Conservation (phyloP, 2,888 invertebrate genomes). For the Pristionchus exspectatus region DNA sequence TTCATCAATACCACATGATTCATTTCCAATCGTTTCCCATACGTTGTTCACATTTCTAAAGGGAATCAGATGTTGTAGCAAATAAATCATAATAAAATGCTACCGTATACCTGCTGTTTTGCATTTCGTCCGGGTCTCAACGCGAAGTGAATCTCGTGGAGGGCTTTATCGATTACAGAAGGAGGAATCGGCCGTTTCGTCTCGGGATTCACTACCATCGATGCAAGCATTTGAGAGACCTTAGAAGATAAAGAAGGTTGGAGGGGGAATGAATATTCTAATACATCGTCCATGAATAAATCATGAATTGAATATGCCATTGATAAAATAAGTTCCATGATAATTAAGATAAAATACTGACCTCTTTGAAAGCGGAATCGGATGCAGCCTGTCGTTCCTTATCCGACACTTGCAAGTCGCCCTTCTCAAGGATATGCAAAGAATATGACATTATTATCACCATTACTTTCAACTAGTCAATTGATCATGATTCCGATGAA, state of each 20-base stretch:
- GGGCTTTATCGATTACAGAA: slow-evolving; percentile 95
- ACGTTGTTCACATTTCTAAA: too few relatives aligned
- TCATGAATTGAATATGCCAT: background rate
- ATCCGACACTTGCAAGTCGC: slow-evolving; percentile 97
- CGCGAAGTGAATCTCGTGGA: slow-evolving; percentile 96
- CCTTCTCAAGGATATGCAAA: slow-evolving; percentile 90
- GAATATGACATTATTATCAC: too few relatives aligned
- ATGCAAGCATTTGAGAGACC: slow-evolving; percentile 82
- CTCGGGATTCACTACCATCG: slow-evolving; percentile 97
- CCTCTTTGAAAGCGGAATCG: slow-evolving; percentile 75
- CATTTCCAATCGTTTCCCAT: background rate
- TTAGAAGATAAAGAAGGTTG: slow-evolving; percentile 48
- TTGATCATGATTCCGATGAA: background rate
- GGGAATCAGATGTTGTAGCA: too few relatives aligned
- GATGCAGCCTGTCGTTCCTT: slow-evolving; percentile 87
- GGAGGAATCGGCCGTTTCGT: slow-evolving; percentile 96
- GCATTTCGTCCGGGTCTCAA: slow-evolving; percentile 94
- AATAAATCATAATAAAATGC: background rate
- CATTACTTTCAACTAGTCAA: background rate
- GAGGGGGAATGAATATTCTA: background rate
- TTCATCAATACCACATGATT: background rate
- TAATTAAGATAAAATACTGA: background rate
- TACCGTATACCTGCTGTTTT: slow-evolving; percentile 88
- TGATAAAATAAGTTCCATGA: too few relatives aligned
- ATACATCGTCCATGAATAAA: background rate